Base-by-base conservation (phyloP, 2,888 invertebrate species). In the Marronus borbonicus region DNA sequence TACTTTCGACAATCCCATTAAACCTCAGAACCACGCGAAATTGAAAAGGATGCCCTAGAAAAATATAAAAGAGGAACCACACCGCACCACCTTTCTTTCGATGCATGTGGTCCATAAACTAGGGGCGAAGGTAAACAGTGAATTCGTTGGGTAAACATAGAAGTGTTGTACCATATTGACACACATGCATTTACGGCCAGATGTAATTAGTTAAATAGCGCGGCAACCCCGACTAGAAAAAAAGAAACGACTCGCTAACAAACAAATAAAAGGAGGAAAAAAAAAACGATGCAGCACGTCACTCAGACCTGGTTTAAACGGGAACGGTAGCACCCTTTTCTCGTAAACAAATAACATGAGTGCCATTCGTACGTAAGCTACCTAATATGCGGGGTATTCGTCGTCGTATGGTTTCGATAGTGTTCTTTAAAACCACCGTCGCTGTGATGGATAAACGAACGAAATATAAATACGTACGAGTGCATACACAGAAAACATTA, bases 191-290 rank as follows among this genome's bases (percentile, higher is more conserved):
- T 58, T 58, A 58, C 70, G 36, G 58, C 70, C 70, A 70, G 70
- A 70, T 70, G 70, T 70, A 70, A 70, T 70, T 70, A 70, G 70
- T 70, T 70, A 70, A 70, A 70, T 70, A 55, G 31, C 70, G 70
- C 52, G 55, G 55, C 55, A 58, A 58, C 55, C 55, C 55, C 20
- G 8, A 44, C 8, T 12, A 44, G 12, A 58, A 58, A 58, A 55
- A 55, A 55, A 55, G 20, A 58, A 58, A 17, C 55, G 24, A 5
- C 20, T 58, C 44, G 44, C 44, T 20, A 58, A 58, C 55, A 58
- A 58, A 58, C 55, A 20, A 58, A 58, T 20, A 58, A 58, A 44
- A 44, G 44, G 1, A 62, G 31, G 62, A 31, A 49, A 65, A 49
- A 66, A 36, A 66, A 66, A 36, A 66, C 65, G 65, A 12, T 36